Evolutionary conservation across 1,140 invertebrate genomes (phyloP).

Genomic region (Dermatophagoides farinae): DNA sequence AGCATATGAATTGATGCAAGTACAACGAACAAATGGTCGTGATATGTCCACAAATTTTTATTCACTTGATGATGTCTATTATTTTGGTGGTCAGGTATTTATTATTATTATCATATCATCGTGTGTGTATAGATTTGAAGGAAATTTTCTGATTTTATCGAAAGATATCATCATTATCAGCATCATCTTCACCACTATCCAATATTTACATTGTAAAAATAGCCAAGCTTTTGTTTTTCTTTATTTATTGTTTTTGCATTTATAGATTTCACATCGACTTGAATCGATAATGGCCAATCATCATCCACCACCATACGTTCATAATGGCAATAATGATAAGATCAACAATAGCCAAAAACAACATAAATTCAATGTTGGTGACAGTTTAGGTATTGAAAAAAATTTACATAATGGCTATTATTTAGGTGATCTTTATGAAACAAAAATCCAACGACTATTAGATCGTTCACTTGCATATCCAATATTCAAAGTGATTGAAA

Average conservation of each 20-base stretch:
- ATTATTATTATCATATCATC: neutral
- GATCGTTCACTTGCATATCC: neutral
- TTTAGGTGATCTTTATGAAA: neutral
- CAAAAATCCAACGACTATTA: neutral
- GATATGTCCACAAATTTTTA: conserved; percentile 34
- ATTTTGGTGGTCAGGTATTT: conserved; percentile 75
- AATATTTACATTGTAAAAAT: no score
- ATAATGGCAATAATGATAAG: conserved; percentile 44
- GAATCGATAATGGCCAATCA: conserved; percentile 38
- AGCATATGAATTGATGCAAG: conserved; percentile 86
- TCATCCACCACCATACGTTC: conserved; percentile 48
- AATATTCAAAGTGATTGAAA: conserved; percentile 9
- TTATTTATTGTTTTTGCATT: neutral
- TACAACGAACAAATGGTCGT: conserved; percentile 25
- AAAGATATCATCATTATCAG: no score
- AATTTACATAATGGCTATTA: conserved; percentile 84
- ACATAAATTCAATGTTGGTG: conserved; percentile 50
- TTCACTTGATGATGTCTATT: conserved; percentile 90
- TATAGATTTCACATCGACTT: neutral
- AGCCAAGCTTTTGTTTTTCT: neutral
- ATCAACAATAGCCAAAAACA: conserved; percentile 35
- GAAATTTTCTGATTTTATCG: neutral
- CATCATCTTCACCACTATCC: no score
- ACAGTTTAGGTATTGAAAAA: conserved; percentile 54
- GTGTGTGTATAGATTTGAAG: neutral